Conservation (phyloP, 2,888 invertebrate species). For the Synergus laeviventris region DNA sequence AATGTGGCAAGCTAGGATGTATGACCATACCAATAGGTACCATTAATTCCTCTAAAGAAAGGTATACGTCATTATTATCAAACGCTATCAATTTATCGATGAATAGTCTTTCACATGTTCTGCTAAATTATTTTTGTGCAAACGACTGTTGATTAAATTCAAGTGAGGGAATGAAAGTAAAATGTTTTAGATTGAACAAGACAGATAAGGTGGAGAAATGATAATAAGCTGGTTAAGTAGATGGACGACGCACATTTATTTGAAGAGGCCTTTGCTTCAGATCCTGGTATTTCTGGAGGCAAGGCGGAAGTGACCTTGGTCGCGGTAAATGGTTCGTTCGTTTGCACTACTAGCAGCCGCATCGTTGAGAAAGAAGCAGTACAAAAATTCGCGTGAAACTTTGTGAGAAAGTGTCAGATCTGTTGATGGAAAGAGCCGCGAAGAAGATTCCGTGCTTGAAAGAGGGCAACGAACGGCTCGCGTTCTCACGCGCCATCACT, state of each 20-base stretch:
- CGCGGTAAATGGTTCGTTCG: conserved; percentile 55
- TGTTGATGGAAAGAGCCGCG: conserved; percentile 61
- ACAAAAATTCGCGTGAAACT: conserved; percentile 61
- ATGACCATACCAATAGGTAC: conserved; percentile 22
- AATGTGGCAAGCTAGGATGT: conserved; percentile 32
- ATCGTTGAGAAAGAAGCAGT: conserved; percentile 54
- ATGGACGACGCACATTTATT: conserved; percentile 4
- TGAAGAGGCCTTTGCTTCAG: conserved; percentile 17
- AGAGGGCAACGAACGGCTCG: conserved; percentile 63
- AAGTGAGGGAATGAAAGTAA: not conserved
- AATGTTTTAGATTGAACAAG: not conserved
- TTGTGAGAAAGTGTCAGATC: conserved; percentile 69
- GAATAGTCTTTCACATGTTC: no score
- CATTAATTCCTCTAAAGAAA: conserved; percentile 16
- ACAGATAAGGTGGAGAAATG: not conserved
- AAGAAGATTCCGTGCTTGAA: conserved; percentile 56
- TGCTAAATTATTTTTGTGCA: no score
- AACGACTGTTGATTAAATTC: no score
- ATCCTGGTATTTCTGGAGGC: conserved; percentile 56
- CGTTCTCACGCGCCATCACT: conserved; percentile 67
- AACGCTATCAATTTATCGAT: not conserved
- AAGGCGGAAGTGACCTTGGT: conserved; percentile 60
- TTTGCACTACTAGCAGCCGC: conserved; percentile 58
- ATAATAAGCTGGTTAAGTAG: not conserved
- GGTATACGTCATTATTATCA: conserved; percentile 10